Evolutionary conservation across 2,888 invertebrate genomes (phyloP).

Genomic region (Chorisops tibialis): DNA sequence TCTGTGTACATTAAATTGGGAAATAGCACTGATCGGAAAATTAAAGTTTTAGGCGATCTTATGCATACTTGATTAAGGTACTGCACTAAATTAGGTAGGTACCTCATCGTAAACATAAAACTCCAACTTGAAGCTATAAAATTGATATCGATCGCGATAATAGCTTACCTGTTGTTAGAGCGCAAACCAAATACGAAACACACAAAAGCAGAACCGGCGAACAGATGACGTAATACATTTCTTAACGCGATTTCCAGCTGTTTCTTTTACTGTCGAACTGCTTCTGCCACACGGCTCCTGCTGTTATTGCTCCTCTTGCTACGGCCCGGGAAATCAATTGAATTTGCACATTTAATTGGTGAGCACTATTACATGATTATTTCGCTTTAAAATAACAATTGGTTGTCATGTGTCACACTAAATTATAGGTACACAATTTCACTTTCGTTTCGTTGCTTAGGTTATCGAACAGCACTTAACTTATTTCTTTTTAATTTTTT

Average conservation of each 20-base stretch:
- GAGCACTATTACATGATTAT: conserved; percentile 7
- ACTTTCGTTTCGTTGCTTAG: conserved; percentile 16
- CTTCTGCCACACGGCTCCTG: not conserved
- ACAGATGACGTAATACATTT: conserved; percentile 11
- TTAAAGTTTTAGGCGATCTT: no score
- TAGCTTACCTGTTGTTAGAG: conserved; percentile 2
- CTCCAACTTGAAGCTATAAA: no score
- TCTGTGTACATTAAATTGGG: no score
- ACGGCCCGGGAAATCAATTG: no score
- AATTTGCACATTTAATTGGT: no score
- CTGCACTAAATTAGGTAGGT: no score
- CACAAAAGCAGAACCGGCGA: conserved; percentile 17
- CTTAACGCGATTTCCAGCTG: not conserved
- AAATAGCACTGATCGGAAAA: no score
- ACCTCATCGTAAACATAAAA: no score
- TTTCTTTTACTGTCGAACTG: not conserved
- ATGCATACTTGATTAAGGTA: no score
- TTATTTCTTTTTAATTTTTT: not conserved
- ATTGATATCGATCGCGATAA: no score
- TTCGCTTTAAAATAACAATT: conserved; percentile 1
- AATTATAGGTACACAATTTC: conserved; percentile 4
- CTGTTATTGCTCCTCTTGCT: not conserved
- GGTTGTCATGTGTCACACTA: not conserved
- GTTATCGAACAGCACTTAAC: conserved; percentile 8
- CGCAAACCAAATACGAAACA: conserved; percentile 6